phyloP scores from a whole-genome alignment of 2,888 invertebrate species.

The Tyria jacobaeae region DNA sequence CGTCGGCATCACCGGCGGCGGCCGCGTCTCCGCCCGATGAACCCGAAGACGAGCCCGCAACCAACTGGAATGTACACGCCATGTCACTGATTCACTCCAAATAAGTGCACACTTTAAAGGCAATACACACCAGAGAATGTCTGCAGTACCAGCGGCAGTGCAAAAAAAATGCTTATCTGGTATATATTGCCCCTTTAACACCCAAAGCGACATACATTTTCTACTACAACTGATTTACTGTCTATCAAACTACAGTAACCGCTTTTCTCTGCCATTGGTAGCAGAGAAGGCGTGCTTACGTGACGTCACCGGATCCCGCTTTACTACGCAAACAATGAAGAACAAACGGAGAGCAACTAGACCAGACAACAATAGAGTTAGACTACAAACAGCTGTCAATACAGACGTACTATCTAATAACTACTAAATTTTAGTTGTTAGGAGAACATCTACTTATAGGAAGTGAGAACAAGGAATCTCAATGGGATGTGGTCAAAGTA shows the following conservation, averaged over 20 bases:
- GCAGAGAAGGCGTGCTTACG: constrained; percentile 18
- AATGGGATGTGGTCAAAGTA: neutral
- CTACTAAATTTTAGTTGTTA: neutral
- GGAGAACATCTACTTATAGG: neutral
- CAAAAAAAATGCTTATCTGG: neutral
- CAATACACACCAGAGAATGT: constrained; percentile 6
- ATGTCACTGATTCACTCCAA: neutral
- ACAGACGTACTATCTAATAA: neutral
- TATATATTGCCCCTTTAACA: constrained; percentile 2
- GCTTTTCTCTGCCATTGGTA: neutral
- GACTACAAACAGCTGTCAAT: constrained; percentile 5
- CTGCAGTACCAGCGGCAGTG: neutral
- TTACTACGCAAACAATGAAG: constrained; percentile 4
- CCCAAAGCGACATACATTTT: constrained; percentile 2
- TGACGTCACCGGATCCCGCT: constrained; percentile 8
- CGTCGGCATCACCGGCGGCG: constrained; percentile 81
- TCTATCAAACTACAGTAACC: neutral
- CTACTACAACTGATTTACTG: neutral
- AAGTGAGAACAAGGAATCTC: neutral
- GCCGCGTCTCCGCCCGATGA: constrained; percentile 83
- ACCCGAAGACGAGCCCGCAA: constrained; percentile 89
- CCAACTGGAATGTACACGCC: constrained; percentile 87
- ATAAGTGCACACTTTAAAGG: neutral
- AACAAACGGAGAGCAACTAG: constrained; percentile 7
- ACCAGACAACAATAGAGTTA: constrained; percentile 11